Conservation (phyloP, 2,888 invertebrate species). For the Aleiodes leptofemur region DNA sequence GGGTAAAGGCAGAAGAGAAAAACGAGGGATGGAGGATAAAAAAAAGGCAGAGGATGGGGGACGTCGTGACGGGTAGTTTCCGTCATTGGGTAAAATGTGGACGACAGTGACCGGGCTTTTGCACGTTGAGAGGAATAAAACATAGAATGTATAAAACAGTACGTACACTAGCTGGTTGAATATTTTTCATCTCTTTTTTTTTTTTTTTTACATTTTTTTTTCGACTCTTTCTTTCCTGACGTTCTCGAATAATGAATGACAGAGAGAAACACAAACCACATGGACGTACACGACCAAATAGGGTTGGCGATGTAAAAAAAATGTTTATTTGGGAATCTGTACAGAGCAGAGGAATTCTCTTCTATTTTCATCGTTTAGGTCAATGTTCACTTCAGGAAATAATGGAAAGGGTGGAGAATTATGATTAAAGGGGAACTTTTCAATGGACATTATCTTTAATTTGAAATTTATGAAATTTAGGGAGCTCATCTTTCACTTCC, state of each 20-base stretch:
- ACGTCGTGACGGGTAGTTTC: slow-evolving; percentile 43
- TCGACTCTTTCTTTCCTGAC: slow-evolving; percentile 19
- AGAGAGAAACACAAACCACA: slow-evolving; percentile 31
- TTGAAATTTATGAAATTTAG: neutral
- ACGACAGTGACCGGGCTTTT: slow-evolving; percentile 36
- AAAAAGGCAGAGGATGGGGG: slow-evolving; percentile 3
- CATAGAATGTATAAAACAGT: neutral
- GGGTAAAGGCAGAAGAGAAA: slow-evolving; percentile 13
- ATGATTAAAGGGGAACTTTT: neutral
- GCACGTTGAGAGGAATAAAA: slow-evolving; percentile 30
- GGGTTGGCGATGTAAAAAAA: slow-evolving; percentile 17
- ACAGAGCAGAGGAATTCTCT: slow-evolving; percentile 33
- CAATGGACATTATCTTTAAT: neutral
- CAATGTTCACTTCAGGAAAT: slow-evolving; percentile 1
- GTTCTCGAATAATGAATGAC: slow-evolving; percentile 47
- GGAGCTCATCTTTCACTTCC: no score
- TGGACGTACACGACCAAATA: neutral
- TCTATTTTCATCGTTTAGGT: slow-evolving; percentile 35
- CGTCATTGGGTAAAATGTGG: slow-evolving; percentile 35
- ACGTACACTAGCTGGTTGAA: slow-evolving; percentile 10
- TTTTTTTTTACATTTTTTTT: neutral
- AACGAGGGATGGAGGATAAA: neutral
- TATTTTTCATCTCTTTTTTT: neutral
- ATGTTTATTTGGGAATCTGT: slow-evolving; percentile 25
- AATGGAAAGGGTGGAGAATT: neutral